phyloP scores from a whole-genome alignment of 2,113 vertebrate genomes.

The Etia nguti region DNA sequence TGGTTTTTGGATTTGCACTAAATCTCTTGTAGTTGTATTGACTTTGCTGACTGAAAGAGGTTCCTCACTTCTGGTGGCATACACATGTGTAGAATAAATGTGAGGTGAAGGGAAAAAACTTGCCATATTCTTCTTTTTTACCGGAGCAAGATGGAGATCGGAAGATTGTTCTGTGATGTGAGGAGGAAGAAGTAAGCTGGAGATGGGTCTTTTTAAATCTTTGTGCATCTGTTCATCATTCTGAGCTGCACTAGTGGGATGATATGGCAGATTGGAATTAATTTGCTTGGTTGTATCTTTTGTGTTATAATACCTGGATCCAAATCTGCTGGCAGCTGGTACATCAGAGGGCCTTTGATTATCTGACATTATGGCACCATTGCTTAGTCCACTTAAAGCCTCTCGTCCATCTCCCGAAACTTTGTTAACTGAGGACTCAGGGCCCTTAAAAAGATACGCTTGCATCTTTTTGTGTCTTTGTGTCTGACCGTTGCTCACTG shows the following conservation, averaged over 20 bases:
- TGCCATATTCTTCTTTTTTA: not conserved
- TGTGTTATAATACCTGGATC: not conserved
- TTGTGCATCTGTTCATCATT: not conserved
- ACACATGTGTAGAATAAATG: not conserved
- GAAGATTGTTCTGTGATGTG: not conserved
- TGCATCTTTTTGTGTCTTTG: not conserved
- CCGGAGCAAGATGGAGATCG: not conserved
- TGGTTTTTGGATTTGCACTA: not conserved
- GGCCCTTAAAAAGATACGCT: constrained; percentile 17
- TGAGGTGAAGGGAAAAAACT: not conserved
- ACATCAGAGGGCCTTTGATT: not conserved
- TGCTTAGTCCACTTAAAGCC: not conserved
- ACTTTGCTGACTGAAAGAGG: not conserved
- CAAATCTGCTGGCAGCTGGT: not conserved
- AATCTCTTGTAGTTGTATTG: not conserved
- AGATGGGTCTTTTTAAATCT: not conserved
- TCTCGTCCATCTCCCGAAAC: not conserved
- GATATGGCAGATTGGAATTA: not conserved
- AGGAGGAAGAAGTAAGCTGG: not conserved
- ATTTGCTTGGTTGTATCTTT: not conserved
- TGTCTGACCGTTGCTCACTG: not conserved
- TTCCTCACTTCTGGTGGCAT: not conserved
- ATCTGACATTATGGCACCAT: not conserved
- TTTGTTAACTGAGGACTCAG: not conserved
- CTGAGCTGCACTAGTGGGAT: not conserved